These are phyloP conservation scores for Pelodiscus sinensis DNA, from an alignment of 2,113 vertebrate species.

Conservation along the genomic window DNA sequence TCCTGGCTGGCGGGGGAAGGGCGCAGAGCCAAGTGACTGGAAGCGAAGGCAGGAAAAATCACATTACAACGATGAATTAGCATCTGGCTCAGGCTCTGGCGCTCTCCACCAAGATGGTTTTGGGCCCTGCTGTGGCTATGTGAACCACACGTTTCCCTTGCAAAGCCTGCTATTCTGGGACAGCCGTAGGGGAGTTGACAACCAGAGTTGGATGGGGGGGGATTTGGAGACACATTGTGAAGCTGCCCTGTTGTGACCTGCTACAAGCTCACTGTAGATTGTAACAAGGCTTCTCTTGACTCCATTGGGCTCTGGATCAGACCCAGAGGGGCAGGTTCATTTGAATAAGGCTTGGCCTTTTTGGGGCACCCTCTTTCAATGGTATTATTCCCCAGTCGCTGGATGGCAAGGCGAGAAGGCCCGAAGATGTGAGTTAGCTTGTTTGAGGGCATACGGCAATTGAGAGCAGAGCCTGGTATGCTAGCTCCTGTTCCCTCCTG, in stretches of 20 bases:
- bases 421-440: background rate
- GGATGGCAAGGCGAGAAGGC: background rate
- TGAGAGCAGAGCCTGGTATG: background rate
- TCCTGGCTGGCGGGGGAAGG: constrained; percentile 25
- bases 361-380: background rate
- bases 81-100: constrained; percentile 33
- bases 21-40: constrained; percentile 56
- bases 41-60: constrained; percentile 75
- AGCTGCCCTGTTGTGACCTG: background rate
- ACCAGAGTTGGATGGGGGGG: background rate
- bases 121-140: background rate
- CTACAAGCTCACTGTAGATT: background rate
- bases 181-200: background rate
- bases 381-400: background rate
- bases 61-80: constrained; percentile 65
- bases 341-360: background rate
- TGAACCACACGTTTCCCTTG: background rate
- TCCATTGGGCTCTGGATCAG: background rate
- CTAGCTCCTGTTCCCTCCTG: background rate
- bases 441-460: background rate
- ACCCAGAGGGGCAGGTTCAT: background rate
- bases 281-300: background rate
- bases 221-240: background rate
- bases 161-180: background rate
- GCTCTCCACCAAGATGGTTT: background rate